A percentile compares a stretch with the other conserved stretches of the same genome.
These are phyloP conservation scores for Silurus asotus DNA, from an alignment of 2,113 vertebrate species.

Conservation along the genomic window DNA sequence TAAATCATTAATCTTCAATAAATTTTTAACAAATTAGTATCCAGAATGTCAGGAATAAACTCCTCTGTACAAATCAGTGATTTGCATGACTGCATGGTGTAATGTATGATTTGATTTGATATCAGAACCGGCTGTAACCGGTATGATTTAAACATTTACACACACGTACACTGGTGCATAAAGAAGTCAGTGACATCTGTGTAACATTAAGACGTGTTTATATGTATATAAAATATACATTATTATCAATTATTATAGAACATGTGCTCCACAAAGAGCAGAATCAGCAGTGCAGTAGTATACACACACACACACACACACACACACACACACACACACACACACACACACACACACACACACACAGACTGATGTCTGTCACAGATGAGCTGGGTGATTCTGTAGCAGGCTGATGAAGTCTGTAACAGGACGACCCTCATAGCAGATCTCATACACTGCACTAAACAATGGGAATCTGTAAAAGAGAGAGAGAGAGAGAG, in stretches of 20 bases:
- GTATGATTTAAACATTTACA: neutral
- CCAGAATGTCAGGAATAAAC: neutral
- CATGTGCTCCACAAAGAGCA: neutral
- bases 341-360: neutral
- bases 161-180: neutral
- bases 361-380: neutral
- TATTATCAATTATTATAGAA: neutral
- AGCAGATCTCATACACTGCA: slow-evolving; percentile 91
- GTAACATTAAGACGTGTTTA: neutral
- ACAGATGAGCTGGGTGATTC: slow-evolving; percentile 92
- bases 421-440: slow-evolving; percentile 78
- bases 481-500: too few species aligned
- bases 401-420: slow-evolving; percentile 90
- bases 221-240: neutral
- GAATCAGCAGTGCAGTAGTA: neutral
- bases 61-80: too few species aligned
- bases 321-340: neutral
- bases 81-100: too few species aligned
- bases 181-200: neutral
- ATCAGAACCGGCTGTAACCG: neutral
- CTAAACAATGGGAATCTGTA: slow-evolving; percentile 92
- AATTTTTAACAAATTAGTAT: neutral
- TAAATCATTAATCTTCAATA: neutral
- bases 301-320: neutral
- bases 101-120: neutral